Evolutionary conservation across 2,888 invertebrate species (phyloP), one percentile per base, ranked within the genome.

Genomic region (Sycophila texana): DNA sequence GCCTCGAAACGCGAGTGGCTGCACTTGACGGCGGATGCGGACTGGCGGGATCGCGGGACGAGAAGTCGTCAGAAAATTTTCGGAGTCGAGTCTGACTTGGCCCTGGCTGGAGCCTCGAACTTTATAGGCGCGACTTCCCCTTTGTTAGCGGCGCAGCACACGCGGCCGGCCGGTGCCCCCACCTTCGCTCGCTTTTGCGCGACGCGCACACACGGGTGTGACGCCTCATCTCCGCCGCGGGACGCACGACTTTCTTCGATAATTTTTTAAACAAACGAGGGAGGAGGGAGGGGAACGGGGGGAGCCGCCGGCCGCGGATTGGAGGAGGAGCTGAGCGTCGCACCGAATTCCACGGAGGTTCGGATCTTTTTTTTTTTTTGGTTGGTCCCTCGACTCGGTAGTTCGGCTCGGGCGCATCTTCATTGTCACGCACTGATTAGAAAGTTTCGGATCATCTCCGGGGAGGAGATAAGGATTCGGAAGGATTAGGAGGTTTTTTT

Each of bases 231-330:
- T 76, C 79, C 82, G 81, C 75, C 72, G 61, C 75, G 49, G 18
- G 26, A 13, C 22, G n/a, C 53, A 76, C 82, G 86, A 87, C 89
- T 89, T 88, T 90, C 88, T 85, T 88, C 87, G 88, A 87, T 89
- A 89, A 88, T 90, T 90, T 88, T 89, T 90, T 89, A 88, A 90
- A 89, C 89, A 90, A 90, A 88, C 87, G 47, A 14, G 16, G n/a
- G 14, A 39, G 16, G 65, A 66, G 51, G 53, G 22, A 20, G 20
- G 60, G 65, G 16, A 60, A n/a, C n/a, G n/a, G 70, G 10, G 47
- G 66, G 47, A 57, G 18, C 14, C 22, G 53, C 5, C 26, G 39
- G 47, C 12, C 2, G 47, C 39, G 39, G 12, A 70, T 70, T 67
- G 66, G 61, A 30, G n/a, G 26, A 30, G 14, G 22, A 16, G 39